These are phyloP conservation scores for Tenthredo livida DNA, from an alignment of 2,888 invertebrate species.

Conservation along the genomic window DNA sequence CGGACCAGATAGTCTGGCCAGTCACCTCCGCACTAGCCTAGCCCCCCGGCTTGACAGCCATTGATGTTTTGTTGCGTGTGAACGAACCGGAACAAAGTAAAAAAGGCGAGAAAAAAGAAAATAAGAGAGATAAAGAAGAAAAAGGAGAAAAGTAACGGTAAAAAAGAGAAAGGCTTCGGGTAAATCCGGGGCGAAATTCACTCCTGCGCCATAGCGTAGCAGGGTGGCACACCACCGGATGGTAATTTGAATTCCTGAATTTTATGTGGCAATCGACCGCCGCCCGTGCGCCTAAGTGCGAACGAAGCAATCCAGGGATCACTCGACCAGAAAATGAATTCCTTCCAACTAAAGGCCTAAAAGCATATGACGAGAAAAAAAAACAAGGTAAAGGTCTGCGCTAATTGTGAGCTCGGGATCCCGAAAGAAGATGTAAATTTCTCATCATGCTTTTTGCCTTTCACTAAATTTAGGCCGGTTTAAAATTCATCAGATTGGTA, in stretches of 20 bases:
- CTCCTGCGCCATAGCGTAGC: not conserved
- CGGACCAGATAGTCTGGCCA: conserved; percentile 10
- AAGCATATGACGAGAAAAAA: conserved; percentile 15
- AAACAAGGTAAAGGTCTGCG: conserved; percentile 12
- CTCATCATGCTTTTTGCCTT: not conserved
- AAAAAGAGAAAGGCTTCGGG: not conserved
- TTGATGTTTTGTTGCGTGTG: conserved; percentile 46
- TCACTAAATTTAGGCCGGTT: not conserved
- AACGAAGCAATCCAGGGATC: conserved; percentile 46
- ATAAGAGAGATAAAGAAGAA: not conserved
- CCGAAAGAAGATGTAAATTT: not conserved
- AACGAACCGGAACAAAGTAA: conserved; percentile 42
- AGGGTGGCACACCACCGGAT: not conserved
- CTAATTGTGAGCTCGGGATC: not conserved
- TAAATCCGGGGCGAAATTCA: conserved; percentile 13
- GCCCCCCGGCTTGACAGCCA: not conserved
- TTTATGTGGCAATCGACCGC: conserved; percentile 48
- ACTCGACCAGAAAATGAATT: conserved; percentile 62
- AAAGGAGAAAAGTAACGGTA: too few relatives aligned
- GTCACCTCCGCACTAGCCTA: not conserved
- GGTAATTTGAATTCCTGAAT: conserved; percentile 53
- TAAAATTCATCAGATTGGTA: not conserved
- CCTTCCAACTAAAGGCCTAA: conserved; percentile 54
- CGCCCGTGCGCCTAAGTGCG: conserved; percentile 47
- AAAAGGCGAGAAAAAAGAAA: not conserved